Evolutionary conservation across 2,113 vertebrate species (phyloP).

Genomic region (Pachyramphus minor): DNA sequence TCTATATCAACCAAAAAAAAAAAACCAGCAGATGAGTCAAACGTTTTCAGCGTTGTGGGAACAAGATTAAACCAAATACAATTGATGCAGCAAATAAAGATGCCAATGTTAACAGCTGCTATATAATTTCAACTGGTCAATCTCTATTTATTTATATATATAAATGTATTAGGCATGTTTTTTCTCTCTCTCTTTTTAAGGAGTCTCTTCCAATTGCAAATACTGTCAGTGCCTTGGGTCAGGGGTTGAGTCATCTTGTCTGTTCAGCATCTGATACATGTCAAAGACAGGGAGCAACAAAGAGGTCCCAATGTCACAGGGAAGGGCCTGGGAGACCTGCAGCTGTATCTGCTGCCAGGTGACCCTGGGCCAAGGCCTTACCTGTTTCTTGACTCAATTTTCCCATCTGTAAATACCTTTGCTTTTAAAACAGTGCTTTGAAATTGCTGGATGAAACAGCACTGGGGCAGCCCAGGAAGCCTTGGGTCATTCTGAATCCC

Average conservation of each 20-base stretch:
- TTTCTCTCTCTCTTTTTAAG: background rate
- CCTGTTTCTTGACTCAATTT: background rate
- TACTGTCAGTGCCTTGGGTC: background rate
- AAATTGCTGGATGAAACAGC: background rate
- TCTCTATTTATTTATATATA: slow-evolving; percentile 1
- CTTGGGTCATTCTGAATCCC: background rate
- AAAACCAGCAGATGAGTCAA: slow-evolving; percentile 40
- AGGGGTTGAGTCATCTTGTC: background rate
- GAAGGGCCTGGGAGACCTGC: background rate
- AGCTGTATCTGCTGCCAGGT: background rate
- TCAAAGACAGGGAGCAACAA: background rate
- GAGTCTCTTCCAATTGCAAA: background rate
- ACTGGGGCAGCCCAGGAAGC: background rate
- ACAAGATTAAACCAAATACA: slow-evolving; percentile 45
- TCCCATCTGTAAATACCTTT: background rate
- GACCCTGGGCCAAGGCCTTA: background rate
- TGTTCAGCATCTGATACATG: background rate
- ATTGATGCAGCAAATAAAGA: slow-evolving; percentile 56
- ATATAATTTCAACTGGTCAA: slow-evolving; percentile 45
- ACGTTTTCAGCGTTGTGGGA: background rate
- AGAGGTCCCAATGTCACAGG: background rate
- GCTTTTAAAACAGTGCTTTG: background rate
- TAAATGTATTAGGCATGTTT: background rate
- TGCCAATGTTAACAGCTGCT: slow-evolving; percentile 48
- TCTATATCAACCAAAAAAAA: slow-evolving; percentile 6